Base-by-base conservation (phyloP, 2,888 invertebrate genomes). In the Epsilonema sp. region DNA sequence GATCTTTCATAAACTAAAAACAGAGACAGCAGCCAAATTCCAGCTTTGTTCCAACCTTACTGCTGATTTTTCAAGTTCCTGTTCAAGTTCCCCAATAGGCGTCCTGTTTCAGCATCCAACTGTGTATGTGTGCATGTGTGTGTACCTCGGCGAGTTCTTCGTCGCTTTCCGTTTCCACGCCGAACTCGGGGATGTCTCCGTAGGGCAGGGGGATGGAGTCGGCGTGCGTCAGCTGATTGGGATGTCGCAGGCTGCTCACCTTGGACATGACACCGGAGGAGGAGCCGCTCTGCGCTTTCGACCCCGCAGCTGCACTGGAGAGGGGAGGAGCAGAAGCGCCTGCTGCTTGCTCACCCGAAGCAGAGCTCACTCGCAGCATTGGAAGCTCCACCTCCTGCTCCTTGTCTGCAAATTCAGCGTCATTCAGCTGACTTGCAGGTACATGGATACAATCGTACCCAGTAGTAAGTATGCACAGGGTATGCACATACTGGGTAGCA, bases 371-470 rank as follows among this genome's bases (percentile, higher is more conserved):
- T 61, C 84, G 81, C 59, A 86, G 68, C 46, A 82, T 79, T 49
- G 87, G 87, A 61, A 90, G 70, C 70, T 90, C 89, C 66, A 90
- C 75, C 67, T 90, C 90, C 70, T 90, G 89, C 70, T 90, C 87
- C 72, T 92, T 90, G 71, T 92, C 90, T 87, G 74, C 16, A 71
- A 70, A 37, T n/a, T n/a, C n/a, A n/a, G n/a, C n/a, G n/a, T n/a
- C n/a, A n/a, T n/a, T n/a, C n/a, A n/a, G n/a, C n/a, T n/a, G n/a
- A n/a, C n/a, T n/a, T n/a, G n/a, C n/a, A n/a, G n/a, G n/a, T n/a
- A n/a, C n/a, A n/a, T n/a, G n/a, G n/a, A n/a, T n/a, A n/a, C n/a
- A n/a, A n/a, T n/a, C n/a, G n/a, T n/a, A n/a, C n/a, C n/a, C n/a
- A n/a, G n/a, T n/a, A n/a, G n/a, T n/a, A n/a, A n/a, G n/a, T n/a